Evolutionary conservation across 37 sponge, comb jelly and placozoan species (phyloP), one percentile per base, ranked within the genome.

Genomic region (Hormiphora californensis): DNA sequence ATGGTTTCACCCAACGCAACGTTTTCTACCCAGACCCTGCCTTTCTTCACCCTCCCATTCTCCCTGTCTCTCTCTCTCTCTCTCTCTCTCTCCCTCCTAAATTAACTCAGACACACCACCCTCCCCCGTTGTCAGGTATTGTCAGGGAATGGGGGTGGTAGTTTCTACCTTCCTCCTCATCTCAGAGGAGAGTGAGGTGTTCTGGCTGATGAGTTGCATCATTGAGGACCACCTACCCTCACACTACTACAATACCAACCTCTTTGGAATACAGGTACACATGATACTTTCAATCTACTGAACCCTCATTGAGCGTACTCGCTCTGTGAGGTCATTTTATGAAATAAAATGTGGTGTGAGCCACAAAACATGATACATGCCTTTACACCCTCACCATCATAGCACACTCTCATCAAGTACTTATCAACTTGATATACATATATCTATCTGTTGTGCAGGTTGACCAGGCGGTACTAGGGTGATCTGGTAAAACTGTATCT

Each of bases 111-210:
- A 17, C 53, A 17, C 12, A 17, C 12, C 15, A 49, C 9, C 15
- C 53, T 17, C 12, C 53, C 53, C 9, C 27, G 4, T 57, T 4
- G n/a, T 5, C 68, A 67, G 68, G 43, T 89, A 89, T 23, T 89
- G 89, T 61, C 89, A 89, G 87, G 89, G 89, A 36, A 89, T 86
- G 49, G 89, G 89, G 17, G 87, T 89, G 89, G 89, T 89, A 27
- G 54, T 63, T 36, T 86, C 73, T 11, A 61, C 65, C 3, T 34
- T 89, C 0, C 63, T 89, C 7, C 86, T 89, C 40, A 15, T 89
- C 7, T 30, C 87, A 49, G 89, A 89, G 23, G 89, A 89, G 51
- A 55, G 73, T 22, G 86, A 87, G 23, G 86, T 59, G 9, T 89
- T 89, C 68, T 89, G 89, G 89, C 49, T 89, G 39, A 25, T 89